Evolutionary conservation across 2,113 vertebrate species (phyloP).

Genomic region (Petrocephalus zakoni): DNA sequence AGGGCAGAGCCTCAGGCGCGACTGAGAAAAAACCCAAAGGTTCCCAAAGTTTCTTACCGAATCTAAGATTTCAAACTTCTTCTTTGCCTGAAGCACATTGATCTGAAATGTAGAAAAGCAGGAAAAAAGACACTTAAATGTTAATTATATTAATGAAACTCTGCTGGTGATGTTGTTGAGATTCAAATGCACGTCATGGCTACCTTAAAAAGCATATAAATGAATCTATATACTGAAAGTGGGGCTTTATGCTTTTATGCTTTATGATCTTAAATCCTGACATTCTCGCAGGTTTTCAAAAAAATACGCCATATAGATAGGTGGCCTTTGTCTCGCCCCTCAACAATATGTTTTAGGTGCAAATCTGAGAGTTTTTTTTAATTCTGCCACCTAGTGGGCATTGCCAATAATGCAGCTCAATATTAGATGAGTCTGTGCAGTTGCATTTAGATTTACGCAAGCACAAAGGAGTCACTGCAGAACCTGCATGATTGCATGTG

Average conservation of each 20-base stretch:
- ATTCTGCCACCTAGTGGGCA: constrained; percentile 1
- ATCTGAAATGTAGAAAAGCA: constrained; percentile 61
- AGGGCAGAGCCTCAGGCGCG: background rate
- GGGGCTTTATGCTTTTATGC: background rate
- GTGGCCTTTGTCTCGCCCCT: background rate
- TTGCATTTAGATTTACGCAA: background rate
- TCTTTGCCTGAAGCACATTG: constrained; percentile 95
- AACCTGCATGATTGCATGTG: background rate
- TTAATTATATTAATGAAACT: background rate
- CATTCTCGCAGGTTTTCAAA: background rate
- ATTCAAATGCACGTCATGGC: background rate
- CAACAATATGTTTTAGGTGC: background rate
- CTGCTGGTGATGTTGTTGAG: background rate
- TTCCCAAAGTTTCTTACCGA: constrained; percentile 66
- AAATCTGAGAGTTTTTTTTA: background rate
- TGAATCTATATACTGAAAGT: background rate
- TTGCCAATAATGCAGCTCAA: background rate
- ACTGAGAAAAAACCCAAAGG: background rate
- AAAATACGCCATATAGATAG: background rate
- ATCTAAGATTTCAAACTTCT: constrained; percentile 96
- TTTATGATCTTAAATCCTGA: background rate
- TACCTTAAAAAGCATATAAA: background rate
- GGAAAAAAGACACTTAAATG: background rate
- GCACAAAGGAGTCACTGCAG: background rate
- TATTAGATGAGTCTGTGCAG: background rate